Evolutionary conservation across 2,797 vertebrate genomes (phyloP).

Genomic region (Tokudaia tokunoshimensis): DNA sequence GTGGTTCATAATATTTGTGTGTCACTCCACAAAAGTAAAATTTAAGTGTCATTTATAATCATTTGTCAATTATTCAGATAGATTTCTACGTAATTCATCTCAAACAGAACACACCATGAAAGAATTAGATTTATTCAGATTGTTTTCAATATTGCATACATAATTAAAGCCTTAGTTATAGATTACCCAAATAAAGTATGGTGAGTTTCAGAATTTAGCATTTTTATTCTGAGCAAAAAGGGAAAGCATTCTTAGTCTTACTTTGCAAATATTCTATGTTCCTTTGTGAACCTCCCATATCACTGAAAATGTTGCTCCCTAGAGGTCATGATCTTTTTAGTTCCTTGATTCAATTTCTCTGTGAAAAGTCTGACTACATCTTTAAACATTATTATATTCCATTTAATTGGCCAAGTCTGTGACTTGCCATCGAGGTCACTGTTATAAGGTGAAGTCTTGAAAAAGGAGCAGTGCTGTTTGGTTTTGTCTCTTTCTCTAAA

Average conservation of each 20-base stretch:
- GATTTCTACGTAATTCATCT: background rate
- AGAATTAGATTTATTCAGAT: conserved; percentile 16
- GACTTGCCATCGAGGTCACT: background rate
- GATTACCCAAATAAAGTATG: background rate
- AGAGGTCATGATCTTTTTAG: background rate
- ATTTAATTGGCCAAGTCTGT: background rate
- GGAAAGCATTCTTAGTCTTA: background rate
- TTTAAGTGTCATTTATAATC: background rate
- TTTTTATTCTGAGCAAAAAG: background rate
- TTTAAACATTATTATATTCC: background rate
- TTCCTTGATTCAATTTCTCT: background rate
- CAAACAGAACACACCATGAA: background rate
- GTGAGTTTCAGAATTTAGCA: background rate
- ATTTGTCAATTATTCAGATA: background rate
- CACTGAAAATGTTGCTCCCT: background rate
- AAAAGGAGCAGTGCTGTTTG: background rate
- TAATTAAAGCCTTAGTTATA: background rate
- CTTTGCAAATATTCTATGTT: background rate
- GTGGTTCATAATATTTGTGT: background rate
- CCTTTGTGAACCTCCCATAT: background rate
- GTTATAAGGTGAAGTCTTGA: background rate
- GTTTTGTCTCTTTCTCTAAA: background rate
- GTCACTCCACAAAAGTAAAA: background rate
- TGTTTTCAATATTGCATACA: background rate
- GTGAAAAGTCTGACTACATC: background rate